phyloP scores from a whole-genome alignment of 2,113 vertebrate species.

The Gobius niger region DNA sequence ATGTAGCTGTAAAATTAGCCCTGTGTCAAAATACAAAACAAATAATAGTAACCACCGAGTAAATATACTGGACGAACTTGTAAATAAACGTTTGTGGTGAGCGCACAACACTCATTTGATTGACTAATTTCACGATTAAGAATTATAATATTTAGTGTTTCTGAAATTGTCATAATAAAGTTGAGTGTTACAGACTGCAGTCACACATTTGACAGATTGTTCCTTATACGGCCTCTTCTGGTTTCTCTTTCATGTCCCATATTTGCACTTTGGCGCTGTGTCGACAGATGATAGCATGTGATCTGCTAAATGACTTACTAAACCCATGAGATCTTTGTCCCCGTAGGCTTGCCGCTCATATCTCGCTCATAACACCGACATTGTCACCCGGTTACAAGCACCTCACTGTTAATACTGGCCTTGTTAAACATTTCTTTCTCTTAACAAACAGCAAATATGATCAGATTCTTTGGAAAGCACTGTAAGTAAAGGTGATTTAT shows the following conservation, averaged over 20 bases:
- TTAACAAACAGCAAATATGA: conserved; percentile 9
- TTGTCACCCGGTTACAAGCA: background rate
- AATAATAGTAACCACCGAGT: too few relatives aligned
- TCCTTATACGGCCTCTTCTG: background rate
- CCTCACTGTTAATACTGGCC: background rate
- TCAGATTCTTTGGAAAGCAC: background rate
- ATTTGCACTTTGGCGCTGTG: conserved; percentile 7
- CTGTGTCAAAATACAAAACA: too few relatives aligned
- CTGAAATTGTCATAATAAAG: too few relatives aligned
- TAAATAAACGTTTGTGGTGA: too few relatives aligned
- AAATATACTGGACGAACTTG: too few relatives aligned
- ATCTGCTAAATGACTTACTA: conserved; percentile 10
- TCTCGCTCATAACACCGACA: background rate
- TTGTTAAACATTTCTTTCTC: background rate
- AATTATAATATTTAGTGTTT: too few relatives aligned
- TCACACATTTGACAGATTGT: background rate
- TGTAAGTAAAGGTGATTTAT: background rate
- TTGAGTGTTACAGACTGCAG: too few relatives aligned
- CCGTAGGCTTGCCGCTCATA: background rate
- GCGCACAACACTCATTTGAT: too few relatives aligned
- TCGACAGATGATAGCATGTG: conserved; percentile 34
- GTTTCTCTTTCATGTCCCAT: background rate
- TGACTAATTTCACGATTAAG: too few relatives aligned
- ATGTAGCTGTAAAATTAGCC: too few relatives aligned
- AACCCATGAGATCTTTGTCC: conserved; percentile 38